A percentile compares a stretch with the other conserved stretches of the same genome.
Conservation (phyloP, 2,888 invertebrate genomes). For the Zele albiditarsus region DNA sequence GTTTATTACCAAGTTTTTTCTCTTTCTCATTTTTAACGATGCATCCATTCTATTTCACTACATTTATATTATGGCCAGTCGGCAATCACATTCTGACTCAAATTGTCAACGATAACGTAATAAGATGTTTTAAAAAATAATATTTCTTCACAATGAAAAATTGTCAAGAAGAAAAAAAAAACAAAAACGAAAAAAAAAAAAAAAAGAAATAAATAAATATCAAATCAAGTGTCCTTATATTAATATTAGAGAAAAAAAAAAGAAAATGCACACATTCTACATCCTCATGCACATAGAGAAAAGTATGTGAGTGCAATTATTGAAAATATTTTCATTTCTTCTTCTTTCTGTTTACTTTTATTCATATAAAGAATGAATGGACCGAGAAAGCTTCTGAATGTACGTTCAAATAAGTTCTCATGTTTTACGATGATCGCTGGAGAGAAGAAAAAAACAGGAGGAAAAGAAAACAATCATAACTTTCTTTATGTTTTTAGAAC, state of each 20-base stretch:
- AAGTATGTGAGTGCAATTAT: background rate
- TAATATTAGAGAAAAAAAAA: conserved; percentile 29
- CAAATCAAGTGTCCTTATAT: conserved; percentile 48
- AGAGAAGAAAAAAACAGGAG: conserved; percentile 19
- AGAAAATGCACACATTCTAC: conserved; percentile 23
- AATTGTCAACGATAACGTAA: conserved; percentile 34
- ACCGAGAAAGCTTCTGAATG: no score
- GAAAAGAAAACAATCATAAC: conserved; percentile 28
- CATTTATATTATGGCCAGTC: conserved; percentile 42
- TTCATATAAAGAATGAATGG: no score
- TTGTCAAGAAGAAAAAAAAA: conserved; percentile 14
- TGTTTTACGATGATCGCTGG: background rate
- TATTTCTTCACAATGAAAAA: no score
- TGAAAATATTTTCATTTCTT: no score
- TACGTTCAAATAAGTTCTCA: no score
- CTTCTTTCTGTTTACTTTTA: no score
- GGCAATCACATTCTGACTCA: conserved; percentile 42
- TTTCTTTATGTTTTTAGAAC: conserved; percentile 3
- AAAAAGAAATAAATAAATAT: conserved; percentile 15
- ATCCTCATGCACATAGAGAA: background rate
- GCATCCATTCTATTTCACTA: background rate
- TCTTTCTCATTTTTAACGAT: background rate
- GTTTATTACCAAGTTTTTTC: no score
- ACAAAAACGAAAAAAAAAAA: background rate
- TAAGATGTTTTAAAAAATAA: background rate